Conservation (phyloP, 1,140 invertebrate genomes). For the Pygmarrhopalites habei region DNA sequence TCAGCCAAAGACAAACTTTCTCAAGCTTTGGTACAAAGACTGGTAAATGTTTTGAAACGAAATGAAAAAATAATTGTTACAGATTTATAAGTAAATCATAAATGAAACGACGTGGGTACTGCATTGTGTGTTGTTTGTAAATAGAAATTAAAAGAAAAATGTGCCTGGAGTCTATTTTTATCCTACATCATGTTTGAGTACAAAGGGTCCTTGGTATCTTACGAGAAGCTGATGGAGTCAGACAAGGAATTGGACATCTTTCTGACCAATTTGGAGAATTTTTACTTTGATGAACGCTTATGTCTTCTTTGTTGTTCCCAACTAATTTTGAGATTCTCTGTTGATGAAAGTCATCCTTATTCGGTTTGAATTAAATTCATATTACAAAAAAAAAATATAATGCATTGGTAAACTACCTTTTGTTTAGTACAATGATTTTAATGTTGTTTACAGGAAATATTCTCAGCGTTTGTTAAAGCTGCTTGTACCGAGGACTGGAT, state of each 20-base stretch:
- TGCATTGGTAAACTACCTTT: too few species aligned
- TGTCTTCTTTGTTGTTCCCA: constrained; percentile 30
- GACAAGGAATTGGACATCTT: background rate
- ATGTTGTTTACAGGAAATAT: constrained; percentile 26
- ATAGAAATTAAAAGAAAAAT: constrained; percentile 19
- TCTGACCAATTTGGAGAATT: constrained; percentile 1
- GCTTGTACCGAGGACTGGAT: constrained; percentile 22
- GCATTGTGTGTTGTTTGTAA: too few species aligned
- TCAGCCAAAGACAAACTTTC: constrained; percentile 15
- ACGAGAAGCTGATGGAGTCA: constrained; percentile 16
- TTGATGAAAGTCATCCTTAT: constrained; percentile 12
- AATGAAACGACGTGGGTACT: background rate
- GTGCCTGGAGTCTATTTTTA: constrained; percentile 22
- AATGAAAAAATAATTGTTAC: constrained; percentile 6
- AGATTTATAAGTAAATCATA: too few species aligned
- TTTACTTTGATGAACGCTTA: constrained; percentile 28
- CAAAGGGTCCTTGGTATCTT: constrained; percentile 22
- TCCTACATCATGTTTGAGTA: constrained; percentile 33
- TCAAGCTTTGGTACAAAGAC: constrained; percentile 11
- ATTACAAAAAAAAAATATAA: background rate
- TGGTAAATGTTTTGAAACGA: constrained; percentile 14
- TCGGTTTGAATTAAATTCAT: constrained; percentile 17
- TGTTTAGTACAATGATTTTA: too few species aligned
- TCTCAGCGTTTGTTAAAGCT: constrained; percentile 20
- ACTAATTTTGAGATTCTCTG: constrained; percentile 19